Percentiles rank a stretch among this genome's conserved stretches.
These are phyloP conservation scores for Ectemnius cavifrons DNA, from an alignment of 2,888 invertebrate genomes.

Conservation along the genomic window DNA sequence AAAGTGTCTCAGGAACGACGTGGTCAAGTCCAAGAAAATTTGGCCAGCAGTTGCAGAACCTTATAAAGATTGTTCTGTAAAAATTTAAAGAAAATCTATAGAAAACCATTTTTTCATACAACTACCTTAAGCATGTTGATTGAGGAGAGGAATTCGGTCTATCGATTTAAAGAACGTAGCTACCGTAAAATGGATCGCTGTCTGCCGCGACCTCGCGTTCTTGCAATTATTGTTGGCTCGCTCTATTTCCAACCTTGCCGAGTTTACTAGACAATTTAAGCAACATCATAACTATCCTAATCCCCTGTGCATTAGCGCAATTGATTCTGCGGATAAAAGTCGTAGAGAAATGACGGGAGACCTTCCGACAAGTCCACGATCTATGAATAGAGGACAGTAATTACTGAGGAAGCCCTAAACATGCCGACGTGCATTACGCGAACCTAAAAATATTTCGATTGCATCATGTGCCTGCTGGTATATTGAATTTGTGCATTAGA, in stretches of 20 bases:
- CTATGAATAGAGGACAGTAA: slow-evolving; percentile 3
- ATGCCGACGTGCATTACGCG: not conserved
- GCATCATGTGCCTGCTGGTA: not conserved
- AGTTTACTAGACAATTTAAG: not conserved
- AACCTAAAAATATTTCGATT: slow-evolving; percentile 1
- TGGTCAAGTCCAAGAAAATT: too few relatives aligned
- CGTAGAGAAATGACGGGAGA: not conserved
- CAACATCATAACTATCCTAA: not conserved
- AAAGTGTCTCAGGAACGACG: too few relatives aligned
- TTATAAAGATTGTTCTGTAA: too few relatives aligned
- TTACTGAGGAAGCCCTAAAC: not conserved
- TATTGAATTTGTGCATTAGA: slow-evolving; percentile 1
- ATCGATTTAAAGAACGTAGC: slow-evolving; percentile 22
- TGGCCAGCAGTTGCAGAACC: too few relatives aligned
- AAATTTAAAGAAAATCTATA: too few relatives aligned
- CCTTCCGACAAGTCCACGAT: not conserved
- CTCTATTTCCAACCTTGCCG: slow-evolving; percentile 16
- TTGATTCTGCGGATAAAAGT: too few relatives aligned
- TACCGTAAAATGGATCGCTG: slow-evolving; percentile 11
- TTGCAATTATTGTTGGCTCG: slow-evolving; percentile 13
- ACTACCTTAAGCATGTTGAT: slow-evolving; percentile 29
- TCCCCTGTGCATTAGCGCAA: not conserved
- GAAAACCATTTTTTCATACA: too few relatives aligned
- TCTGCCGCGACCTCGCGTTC: slow-evolving; percentile 18
- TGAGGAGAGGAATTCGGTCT: not conserved